These are phyloP conservation scores for Cyrtodaria siliqua DNA, from an alignment of 2,888 invertebrate genomes.

Conservation along the genomic window DNA sequence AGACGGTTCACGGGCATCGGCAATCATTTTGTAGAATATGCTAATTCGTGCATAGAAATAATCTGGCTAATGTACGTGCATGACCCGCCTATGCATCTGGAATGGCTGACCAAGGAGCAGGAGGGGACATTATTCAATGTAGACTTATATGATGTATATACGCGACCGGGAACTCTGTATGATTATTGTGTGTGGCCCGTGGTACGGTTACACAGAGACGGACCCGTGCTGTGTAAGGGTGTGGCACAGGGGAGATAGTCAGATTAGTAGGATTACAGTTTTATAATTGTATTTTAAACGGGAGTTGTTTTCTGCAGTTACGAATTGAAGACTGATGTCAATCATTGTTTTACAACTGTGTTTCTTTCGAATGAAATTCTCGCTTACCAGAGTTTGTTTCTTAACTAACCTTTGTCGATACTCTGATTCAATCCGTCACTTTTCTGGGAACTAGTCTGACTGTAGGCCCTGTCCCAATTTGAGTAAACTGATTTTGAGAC, in stretches of 20 bases:
- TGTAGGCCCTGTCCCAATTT: no score
- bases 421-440: no score
- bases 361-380: no score
- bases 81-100: conserved; percentile 62
- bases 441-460: no score
- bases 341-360: no score
- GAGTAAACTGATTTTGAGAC: no score
- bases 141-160: conserved; percentile 51
- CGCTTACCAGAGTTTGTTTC: no score
- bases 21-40: conserved; percentile 54
- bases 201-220: conserved; percentile 47
- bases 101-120: conserved; percentile 58
- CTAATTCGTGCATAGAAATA: conserved; percentile 54
- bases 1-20: conserved; percentile 55
- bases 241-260: conserved; percentile 46
- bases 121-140: conserved; percentile 47
- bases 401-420: no score
- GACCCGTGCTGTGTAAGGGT: conserved; percentile 55
- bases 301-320: no score
- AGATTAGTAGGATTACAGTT: no score
- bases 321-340: no score
- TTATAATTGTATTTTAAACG: no score
- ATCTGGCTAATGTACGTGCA: conserved; percentile 66
- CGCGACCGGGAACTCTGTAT: conserved; percentile 42
- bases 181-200: conserved; percentile 66